Conservation (phyloP, 2,888 invertebrate genomes). For the Serrognathus titanus region DNA sequence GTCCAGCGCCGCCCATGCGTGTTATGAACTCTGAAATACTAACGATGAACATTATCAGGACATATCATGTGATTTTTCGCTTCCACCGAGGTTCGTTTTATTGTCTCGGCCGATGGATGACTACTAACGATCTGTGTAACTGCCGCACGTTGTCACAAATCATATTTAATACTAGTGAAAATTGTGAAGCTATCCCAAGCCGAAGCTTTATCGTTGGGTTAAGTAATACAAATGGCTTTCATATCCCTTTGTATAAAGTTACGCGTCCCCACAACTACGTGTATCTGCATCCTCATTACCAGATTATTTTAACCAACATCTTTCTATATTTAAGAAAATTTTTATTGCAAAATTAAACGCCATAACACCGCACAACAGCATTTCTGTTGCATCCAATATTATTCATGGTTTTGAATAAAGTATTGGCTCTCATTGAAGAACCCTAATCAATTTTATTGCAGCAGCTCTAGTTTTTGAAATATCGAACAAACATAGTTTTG, state of each 20-base stretch:
- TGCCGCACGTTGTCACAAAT: constrained; percentile 45
- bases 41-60: not conserved
- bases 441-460: too few species aligned
- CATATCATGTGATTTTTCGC: constrained; percentile 19
- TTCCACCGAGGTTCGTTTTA: constrained; percentile 25
- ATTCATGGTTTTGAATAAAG: too few species aligned
- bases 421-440: too few species aligned
- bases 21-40: constrained; percentile 9
- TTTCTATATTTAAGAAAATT: too few species aligned
- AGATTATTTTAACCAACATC: not conserved
- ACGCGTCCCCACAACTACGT: constrained; percentile 22
- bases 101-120: constrained; percentile 31
- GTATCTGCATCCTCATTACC: constrained; percentile 14
- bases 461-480: too few species aligned
- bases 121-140: constrained; percentile 39
- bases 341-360: too few species aligned
- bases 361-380: too few species aligned
- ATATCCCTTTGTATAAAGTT: constrained; percentile 33
- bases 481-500: too few species aligned
- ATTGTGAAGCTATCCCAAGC: constrained; percentile 48
- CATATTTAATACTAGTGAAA: constrained; percentile 50
- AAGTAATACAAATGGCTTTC: constrained; percentile 55
- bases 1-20: constrained; percentile 7
- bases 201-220: constrained; percentile 53
- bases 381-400: too few species aligned